Base-by-base conservation (phyloP, 2,888 invertebrate species). In the Agonum fuliginosum region DNA sequence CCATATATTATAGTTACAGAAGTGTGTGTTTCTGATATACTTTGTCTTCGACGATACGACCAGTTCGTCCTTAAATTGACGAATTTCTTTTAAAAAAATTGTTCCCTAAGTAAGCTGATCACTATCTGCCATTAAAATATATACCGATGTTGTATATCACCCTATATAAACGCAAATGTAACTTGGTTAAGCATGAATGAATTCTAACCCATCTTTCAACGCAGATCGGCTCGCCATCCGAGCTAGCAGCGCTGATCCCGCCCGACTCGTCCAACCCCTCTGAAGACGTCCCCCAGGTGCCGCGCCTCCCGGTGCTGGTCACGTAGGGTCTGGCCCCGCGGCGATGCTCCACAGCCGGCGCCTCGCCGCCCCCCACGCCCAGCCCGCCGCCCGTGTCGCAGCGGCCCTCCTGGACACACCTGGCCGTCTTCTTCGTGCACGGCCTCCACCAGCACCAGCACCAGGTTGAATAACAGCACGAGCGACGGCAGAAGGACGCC, bases 171-270 rank as follows among this genome's bases (percentile, higher is more conserved):
- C n/a, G n/a, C n/a, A n/a, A n/a, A n/a, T n/a, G n/a, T n/a, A n/a
- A n/a, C n/a, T n/a, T n/a, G n/a, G n/a, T n/a, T n/a, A n/a, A n/a
- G n/a, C n/a, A n/a, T n/a, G n/a, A n/a, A n/a, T n/a, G n/a, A n/a
- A n/a, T n/a, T n/a, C n/a, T n/a, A n/a, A n/a, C n/a, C n/a, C n/a
- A n/a, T n/a, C n/a, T n/a, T n/a, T n/a, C n/a, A n/a, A n/a, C 10
- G 4, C 83, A 86, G 85, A 86, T 91, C 2, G 88, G 89, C 30
- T 90, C 90, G 71, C 88, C 89, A 1, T 89, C 89, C 27, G 91
- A 92, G 82, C 85, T 90, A 76, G 91, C 91, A 83, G 87, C 88
- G 46, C 87, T 91, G 74, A 90, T 91, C 79, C 30, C 30, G 1
- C 65, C 65, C 30, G 14, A 30, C 19, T n/a, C 27, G 0, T 1